A percentile compares a stretch with the other conserved stretches of the same genome.
Conservation (phyloP, 2,797 vertebrate genomes). For the Clarias laeviceps region DNA sequence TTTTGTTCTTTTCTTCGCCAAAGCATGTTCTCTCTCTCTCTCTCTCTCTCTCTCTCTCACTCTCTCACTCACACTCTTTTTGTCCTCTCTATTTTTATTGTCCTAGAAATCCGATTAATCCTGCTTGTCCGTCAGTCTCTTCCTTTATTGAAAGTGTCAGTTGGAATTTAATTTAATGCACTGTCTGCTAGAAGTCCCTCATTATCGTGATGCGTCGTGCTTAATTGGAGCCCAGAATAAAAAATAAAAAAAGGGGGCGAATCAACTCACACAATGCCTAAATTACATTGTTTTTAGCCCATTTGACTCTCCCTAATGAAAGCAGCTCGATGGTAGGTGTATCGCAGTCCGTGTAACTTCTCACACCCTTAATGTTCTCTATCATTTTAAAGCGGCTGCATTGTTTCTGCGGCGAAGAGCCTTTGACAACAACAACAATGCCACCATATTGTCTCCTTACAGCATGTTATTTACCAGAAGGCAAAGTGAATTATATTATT, state of each 20-base stretch:
- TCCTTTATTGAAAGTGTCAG: conserved; percentile 57
- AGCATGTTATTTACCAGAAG: conserved; percentile 19
- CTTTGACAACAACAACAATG: conserved; percentile 14
- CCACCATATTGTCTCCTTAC: conserved; percentile 22
- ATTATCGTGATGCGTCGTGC: conserved; percentile 53
- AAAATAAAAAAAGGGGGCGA: conserved; percentile 34
- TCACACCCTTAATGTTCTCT: conserved; percentile 9
- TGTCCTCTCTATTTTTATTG: conserved; percentile 57
- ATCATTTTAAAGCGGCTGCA: conserved; percentile 21
- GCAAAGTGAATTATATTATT: not conserved
- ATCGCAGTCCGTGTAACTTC: conserved; percentile 13
- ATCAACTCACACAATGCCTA: conserved; percentile 62
- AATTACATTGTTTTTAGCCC: conserved; percentile 56
- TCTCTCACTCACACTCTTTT: conserved; percentile 26
- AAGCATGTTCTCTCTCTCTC: conserved; percentile 29
- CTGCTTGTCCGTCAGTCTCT: conserved; percentile 59
- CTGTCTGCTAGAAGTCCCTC: conserved; percentile 57
- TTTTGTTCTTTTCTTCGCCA: conserved; percentile 52
- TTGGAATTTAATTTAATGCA: conserved; percentile 60
- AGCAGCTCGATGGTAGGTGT: conserved; percentile 13
- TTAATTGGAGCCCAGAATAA: conserved; percentile 59
- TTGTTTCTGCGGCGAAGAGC: conserved; percentile 22
- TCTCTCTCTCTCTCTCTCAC: conserved; percentile 22
- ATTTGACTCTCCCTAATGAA: conserved; percentile 43
- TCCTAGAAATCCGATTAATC: conserved; percentile 63